phyloP scores from a whole-genome alignment of 2,797 vertebrate genomes.

The Sebastes elongatus region DNA sequence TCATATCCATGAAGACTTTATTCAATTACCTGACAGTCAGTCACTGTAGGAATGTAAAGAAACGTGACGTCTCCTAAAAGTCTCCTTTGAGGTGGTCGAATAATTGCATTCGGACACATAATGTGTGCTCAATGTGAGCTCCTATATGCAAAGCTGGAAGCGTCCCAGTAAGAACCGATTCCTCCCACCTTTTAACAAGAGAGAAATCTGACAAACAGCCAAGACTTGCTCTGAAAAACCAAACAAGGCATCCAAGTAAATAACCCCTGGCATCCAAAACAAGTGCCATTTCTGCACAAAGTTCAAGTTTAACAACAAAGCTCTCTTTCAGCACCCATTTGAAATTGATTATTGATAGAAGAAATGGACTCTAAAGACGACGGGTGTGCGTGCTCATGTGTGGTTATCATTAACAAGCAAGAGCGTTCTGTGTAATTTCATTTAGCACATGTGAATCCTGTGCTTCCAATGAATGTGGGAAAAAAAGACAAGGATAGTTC shows the following conservation, averaged over 20 bases:
- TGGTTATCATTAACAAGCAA: conserved; percentile 38
- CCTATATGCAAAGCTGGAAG: conserved; percentile 32
- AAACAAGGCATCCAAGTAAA: conserved; percentile 59
- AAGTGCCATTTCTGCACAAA: conserved; percentile 54
- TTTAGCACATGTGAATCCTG: conserved; percentile 46
- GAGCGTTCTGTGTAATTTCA: conserved; percentile 49
- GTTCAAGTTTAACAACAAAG: conserved; percentile 65
- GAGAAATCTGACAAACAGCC: conserved; percentile 41
- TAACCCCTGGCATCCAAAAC: conserved; percentile 46
- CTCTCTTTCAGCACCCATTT: conserved; percentile 59
- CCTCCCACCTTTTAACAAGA: conserved; percentile 21
- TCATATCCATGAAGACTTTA: conserved; percentile 44
- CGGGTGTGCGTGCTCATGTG: conserved; percentile 28
- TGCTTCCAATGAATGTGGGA: conserved; percentile 55
- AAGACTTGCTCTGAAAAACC: conserved; percentile 34
- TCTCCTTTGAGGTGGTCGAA: conserved; percentile 21
- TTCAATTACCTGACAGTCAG: conserved; percentile 51
- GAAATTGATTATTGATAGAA: conserved; percentile 66
- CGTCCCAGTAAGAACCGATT: conserved; percentile 21
- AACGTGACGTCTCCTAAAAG: conserved; percentile 1
- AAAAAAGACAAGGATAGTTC: not conserved
- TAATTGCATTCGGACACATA: conserved; percentile 31
- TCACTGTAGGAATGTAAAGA: conserved; percentile 30
- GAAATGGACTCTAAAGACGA: conserved; percentile 7
- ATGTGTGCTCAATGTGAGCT: not conserved